phyloP scores from a whole-genome alignment of 2,113 vertebrate species.

The Cyprinus carpio region DNA sequence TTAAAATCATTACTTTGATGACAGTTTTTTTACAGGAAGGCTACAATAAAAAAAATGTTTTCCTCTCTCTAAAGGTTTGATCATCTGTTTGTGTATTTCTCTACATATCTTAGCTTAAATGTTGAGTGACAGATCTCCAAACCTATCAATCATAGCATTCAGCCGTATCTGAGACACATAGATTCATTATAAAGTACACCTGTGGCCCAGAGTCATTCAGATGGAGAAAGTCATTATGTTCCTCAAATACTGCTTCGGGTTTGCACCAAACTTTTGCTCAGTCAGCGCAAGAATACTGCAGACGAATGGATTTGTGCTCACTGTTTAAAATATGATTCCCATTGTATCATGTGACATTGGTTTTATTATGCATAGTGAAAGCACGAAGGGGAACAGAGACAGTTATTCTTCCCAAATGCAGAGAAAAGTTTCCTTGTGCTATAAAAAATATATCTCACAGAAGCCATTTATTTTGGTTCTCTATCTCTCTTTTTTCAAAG shows the following conservation, averaged over 20 bases:
- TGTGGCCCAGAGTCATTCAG: slow-evolving; percentile 38
- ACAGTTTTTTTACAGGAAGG: not conserved
- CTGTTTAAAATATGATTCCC: slow-evolving; percentile 28
- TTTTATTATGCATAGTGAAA: slow-evolving; percentile 6
- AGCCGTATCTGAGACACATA: not conserved
- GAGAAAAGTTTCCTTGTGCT: not conserved
- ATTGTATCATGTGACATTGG: slow-evolving; percentile 17
- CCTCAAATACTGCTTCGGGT: slow-evolving; percentile 24
- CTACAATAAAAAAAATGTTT: not conserved
- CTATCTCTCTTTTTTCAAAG: not conserved
- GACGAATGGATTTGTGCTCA: slow-evolving; percentile 9
- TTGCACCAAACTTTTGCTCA: slow-evolving; percentile 31
- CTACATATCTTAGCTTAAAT: not conserved
- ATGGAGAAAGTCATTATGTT: slow-evolving; percentile 40
- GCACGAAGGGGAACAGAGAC: not conserved
- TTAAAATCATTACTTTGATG: not conserved
- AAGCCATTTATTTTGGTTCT: slow-evolving; percentile 13
- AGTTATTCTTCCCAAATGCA: not conserved
- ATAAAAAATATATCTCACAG: not conserved
- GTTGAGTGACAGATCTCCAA: slow-evolving; percentile 27
- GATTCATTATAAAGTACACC: not conserved
- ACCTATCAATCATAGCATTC: slow-evolving; percentile 15
- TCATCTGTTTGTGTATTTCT: not conserved
- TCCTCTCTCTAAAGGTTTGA: not conserved
- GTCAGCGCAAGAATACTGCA: slow-evolving; percentile 43